These are phyloP conservation scores for Cancer borealis DNA, from an alignment of 2,888 invertebrate genomes.

Conservation along the genomic window DNA sequence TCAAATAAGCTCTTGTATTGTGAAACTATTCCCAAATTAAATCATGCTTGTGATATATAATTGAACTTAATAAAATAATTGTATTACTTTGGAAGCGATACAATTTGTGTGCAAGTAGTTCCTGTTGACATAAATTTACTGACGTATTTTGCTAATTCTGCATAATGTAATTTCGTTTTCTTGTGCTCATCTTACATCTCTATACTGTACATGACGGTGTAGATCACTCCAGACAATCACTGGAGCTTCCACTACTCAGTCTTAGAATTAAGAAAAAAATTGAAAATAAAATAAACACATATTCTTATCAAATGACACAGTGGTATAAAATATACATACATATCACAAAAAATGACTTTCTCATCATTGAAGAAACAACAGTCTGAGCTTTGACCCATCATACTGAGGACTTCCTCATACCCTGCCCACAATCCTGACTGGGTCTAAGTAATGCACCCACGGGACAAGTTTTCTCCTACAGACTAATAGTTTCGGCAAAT, in stretches of 20 bases:
- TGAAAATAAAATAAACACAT: background rate
- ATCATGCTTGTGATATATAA: background rate
- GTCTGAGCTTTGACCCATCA: slow-evolving; percentile 56
- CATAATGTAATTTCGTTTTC: background rate
- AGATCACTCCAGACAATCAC: slow-evolving; percentile 14
- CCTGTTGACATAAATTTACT: no score
- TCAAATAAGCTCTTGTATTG: background rate
- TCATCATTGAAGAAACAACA: slow-evolving; percentile 56
- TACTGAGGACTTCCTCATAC: slow-evolving; percentile 29
- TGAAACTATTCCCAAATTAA: background rate
- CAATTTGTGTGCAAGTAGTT: no score
- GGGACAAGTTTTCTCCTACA: slow-evolving; percentile 29
- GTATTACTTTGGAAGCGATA: no score
- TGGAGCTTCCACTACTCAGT: slow-evolving; percentile 54
- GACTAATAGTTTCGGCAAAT: slow-evolving; percentile 50
- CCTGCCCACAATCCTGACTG: slow-evolving; percentile 18
- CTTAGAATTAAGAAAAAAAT: slow-evolving; percentile 60
- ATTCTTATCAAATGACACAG: slow-evolving; percentile 63
- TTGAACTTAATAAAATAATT: background rate
- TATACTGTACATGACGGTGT: slow-evolving; percentile 33
- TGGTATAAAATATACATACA: slow-evolving; percentile 72
- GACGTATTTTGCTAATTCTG: background rate
- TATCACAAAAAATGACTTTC: slow-evolving; percentile 73
- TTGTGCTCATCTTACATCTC: slow-evolving; percentile 38
- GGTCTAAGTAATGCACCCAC: slow-evolving; percentile 21